Percentiles rank a stretch among this genome's conserved stretches.
Conservation (phyloP, 2,113 vertebrate species). For the Neotragus pygmaeus region DNA sequence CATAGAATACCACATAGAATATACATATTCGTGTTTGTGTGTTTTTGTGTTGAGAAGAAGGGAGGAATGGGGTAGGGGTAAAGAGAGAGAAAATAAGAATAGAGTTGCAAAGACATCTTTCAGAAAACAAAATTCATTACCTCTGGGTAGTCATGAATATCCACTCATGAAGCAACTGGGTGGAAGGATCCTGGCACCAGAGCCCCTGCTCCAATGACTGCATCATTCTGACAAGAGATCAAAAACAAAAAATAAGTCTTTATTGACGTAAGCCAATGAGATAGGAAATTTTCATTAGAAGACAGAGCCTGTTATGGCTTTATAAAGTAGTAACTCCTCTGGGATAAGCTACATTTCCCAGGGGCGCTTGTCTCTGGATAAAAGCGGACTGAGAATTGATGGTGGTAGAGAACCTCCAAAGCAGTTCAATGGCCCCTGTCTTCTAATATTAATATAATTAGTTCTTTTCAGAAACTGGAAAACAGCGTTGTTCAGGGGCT, state of each 20-base stretch:
- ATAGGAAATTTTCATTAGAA: not conserved
- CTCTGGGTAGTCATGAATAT: not conserved
- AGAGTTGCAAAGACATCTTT: not conserved
- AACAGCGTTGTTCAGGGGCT: not conserved
- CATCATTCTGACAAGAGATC: not conserved
- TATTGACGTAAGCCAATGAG: not conserved
- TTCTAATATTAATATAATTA: not conserved
- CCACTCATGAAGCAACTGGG: accelerated
- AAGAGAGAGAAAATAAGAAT: not conserved
- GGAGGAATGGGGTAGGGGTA: not conserved
- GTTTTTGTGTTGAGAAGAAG: not conserved
- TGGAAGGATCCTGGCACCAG: not conserved
- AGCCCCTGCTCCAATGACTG: not conserved
- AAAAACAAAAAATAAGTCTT: not conserved
- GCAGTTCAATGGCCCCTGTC: not conserved
- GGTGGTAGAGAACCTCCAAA: not conserved
- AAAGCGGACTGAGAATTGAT: not conserved
- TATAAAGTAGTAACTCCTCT: not conserved
- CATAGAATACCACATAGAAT: not conserved
- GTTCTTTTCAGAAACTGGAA: not conserved
- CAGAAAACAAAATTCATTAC: not conserved
- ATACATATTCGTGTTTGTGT: not conserved
- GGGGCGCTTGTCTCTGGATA: not conserved
- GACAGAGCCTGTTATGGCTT: not conserved
- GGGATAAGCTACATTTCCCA: not conserved